Base-by-base conservation (phyloP, 2,888 invertebrate species). In the Calliopum simillimum region DNA sequence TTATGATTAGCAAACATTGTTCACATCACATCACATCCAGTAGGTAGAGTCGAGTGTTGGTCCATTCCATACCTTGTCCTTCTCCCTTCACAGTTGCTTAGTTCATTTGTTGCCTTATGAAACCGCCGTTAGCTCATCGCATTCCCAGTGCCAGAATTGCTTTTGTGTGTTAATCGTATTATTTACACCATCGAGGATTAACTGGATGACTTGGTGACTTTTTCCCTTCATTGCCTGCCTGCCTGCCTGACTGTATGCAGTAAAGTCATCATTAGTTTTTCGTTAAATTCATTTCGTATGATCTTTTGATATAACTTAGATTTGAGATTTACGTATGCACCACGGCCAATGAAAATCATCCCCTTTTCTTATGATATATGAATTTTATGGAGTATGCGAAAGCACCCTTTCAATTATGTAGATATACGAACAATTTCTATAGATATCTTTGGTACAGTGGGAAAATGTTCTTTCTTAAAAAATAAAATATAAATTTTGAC, bases 111-210 rank as follows among this genome's bases (percentile, higher is more conserved):
- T 8, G 6, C 8, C 4, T 73, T 76, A 49, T n/a, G n/a, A 47
- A 47, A 46, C 67, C 25, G 33, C 55, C 65, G 43, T 12, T 43
- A 47, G 16, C 46, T 56, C 13, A 8, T n/a, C 51, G 56, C n/a
- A 41, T 4, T 58, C 33, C 46, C 33, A 33, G 1, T 43, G 58
- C 11, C 46, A n/a, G 66, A 44, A 23, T 46, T 16, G 21, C 49
- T 59, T 65, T 33, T 62, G 69, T 82, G 83, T 81, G 80, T 84
- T 85, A 85, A 86, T 85, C 86, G 84, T 81, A 85, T 85, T 86
- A 86, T 86, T 86, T 86, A 86, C 86, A 86, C 84, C 84, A 85
- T 82, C 78, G 78, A 79, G 86, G 86, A 85, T 86, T 86, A 82
- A 79, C 76, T 80, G 73, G 78, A 84, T 85, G 85, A 86, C 84